phyloP scores from a whole-genome alignment of 2,797 vertebrate genomes.

The Myripristis murdjan region DNA sequence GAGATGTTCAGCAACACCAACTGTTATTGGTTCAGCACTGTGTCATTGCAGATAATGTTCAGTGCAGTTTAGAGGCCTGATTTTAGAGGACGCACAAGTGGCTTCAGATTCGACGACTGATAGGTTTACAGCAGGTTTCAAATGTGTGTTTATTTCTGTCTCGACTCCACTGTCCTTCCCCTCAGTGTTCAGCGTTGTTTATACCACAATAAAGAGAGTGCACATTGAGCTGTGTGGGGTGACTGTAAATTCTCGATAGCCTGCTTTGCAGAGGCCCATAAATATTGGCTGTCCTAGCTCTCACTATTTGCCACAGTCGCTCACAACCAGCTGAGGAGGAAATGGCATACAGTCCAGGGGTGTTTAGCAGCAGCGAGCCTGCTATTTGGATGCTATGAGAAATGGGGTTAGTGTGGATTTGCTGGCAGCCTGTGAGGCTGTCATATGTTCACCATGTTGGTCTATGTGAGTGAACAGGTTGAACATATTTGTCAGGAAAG shows the following conservation, averaged over 20 bases:
- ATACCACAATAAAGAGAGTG: slow-evolving; percentile 60
- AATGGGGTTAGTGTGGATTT: slow-evolving; percentile 40
- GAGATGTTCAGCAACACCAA: slow-evolving; percentile 45
- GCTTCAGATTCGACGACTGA: slow-evolving; percentile 54
- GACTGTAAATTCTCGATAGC: slow-evolving; percentile 65
- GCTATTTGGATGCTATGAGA: slow-evolving; percentile 29
- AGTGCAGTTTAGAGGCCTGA: slow-evolving; percentile 23
- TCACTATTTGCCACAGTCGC: slow-evolving; percentile 34
- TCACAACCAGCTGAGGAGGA: slow-evolving; percentile 37
- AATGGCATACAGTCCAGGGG: slow-evolving; percentile 7
- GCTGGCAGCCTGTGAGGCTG: slow-evolving; percentile 11
- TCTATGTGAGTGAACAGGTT: slow-evolving; percentile 52
- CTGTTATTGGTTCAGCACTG: slow-evolving; percentile 64
- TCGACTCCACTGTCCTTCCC: slow-evolving; percentile 50
- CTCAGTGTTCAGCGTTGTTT: slow-evolving; percentile 55
- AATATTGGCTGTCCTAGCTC: slow-evolving; percentile 62
- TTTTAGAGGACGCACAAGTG: slow-evolving; percentile 58
- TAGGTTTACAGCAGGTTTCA: slow-evolving; percentile 48
- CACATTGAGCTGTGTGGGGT: slow-evolving; percentile 47
- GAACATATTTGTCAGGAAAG: slow-evolving; percentile 57
- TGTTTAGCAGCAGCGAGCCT: slow-evolving; percentile 18
- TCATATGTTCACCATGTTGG: slow-evolving; percentile 20
- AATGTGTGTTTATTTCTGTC: slow-evolving; percentile 57
- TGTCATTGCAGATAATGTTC: slow-evolving; percentile 65
- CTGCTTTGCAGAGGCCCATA: slow-evolving; percentile 57